These are phyloP conservation scores for Fulica atra DNA, from an alignment of 2,113 vertebrate species.

Conservation along the genomic window DNA sequence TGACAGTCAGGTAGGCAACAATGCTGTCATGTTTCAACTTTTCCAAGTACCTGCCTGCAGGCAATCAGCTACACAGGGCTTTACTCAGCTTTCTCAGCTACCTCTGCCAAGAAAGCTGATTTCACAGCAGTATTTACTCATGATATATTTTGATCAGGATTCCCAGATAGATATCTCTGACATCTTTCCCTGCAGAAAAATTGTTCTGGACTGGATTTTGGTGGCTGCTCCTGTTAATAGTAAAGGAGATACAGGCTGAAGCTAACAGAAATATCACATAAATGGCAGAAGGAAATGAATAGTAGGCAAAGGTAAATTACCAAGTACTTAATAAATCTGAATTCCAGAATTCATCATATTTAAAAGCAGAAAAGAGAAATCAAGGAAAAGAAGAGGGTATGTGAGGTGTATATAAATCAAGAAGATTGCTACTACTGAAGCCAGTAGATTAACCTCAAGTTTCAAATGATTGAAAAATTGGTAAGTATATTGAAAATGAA, in stretches of 20 bases:
- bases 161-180: background rate
- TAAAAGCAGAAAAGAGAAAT: constrained; percentile 28
- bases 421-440: background rate
- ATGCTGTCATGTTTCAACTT: background rate
- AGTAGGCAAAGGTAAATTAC: background rate
- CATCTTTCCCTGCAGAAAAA: background rate
- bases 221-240: background rate
- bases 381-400: background rate
- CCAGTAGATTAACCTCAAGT: background rate
- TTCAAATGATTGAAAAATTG: constrained; percentile 45
- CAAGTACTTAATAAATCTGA: background rate
- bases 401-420: constrained; percentile 16
- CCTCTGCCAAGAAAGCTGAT: background rate
- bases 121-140: background rate
- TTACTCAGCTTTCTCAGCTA: background rate
- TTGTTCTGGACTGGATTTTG: background rate
- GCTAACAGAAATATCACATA: background rate
- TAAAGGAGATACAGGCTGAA: background rate
- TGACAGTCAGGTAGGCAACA: background rate
- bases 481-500: constrained; percentile 10
- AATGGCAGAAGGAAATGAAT: background rate
- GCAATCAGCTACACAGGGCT: background rate
- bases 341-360: background rate
- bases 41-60: background rate
- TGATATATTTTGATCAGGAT: background rate